These are phyloP conservation scores for Eristalinus sepulchralis DNA, from an alignment of 2,888 invertebrate genomes.

Conservation along the genomic window DNA sequence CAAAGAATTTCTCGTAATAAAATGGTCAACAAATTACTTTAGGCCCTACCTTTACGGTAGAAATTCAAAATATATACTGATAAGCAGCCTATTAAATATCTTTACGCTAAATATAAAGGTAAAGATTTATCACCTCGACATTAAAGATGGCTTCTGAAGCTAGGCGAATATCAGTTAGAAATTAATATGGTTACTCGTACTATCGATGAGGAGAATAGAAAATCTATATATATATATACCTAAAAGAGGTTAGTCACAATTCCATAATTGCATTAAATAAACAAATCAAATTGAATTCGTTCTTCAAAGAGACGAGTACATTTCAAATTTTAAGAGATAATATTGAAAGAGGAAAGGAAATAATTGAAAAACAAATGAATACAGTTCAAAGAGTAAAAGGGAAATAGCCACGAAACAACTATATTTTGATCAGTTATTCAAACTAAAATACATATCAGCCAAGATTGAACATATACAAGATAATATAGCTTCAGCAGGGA, in stretches of 20 bases:
- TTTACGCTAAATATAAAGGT: too few relatives aligned
- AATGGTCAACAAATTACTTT: too few relatives aligned
- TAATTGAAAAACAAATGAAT: slow-evolving; percentile 3
- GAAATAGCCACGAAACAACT: neutral
- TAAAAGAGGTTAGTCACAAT: slow-evolving; percentile 25
- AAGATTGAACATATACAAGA: too few relatives aligned
- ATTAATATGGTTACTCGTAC: neutral
- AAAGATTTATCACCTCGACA: too few relatives aligned
- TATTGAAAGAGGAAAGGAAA: slow-evolving; percentile 36
- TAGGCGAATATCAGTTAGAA: neutral
- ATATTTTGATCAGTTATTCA: slow-evolving; percentile 32
- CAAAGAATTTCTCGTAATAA: too few relatives aligned
- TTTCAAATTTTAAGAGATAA: slow-evolving; percentile 31
- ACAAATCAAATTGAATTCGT: slow-evolving; percentile 71
- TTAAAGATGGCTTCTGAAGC: too few relatives aligned
- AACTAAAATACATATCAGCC: too few relatives aligned
- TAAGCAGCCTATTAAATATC: too few relatives aligned
- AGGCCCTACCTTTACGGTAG: too few relatives aligned
- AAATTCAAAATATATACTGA: too few relatives aligned
- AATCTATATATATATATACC: slow-evolving; percentile 1
- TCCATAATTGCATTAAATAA: slow-evolving; percentile 56
- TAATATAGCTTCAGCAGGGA: too few relatives aligned
- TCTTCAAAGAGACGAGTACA: slow-evolving; percentile 60
- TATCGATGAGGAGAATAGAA: too few relatives aligned
- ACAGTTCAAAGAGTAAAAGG: neutral